phyloP scores from a whole-genome alignment of 2,113 vertebrate genomes.

The Alligator sinensis region DNA sequence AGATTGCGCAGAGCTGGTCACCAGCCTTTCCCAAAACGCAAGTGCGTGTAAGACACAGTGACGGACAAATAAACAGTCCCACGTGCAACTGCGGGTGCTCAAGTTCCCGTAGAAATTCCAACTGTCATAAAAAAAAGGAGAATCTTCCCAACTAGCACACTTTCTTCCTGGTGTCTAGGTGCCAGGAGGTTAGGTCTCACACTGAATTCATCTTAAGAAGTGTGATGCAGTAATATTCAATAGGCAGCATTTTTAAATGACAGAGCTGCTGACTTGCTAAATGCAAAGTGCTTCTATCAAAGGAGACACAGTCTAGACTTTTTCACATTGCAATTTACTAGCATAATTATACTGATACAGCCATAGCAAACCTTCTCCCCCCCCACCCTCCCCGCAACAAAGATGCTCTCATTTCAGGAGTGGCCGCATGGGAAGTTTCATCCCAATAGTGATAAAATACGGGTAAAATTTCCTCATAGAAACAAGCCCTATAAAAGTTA shows the following conservation, averaged over 20 bases:
- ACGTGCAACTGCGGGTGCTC: fast-evolving
- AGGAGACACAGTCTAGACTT: not conserved
- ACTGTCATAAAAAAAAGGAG: not conserved
- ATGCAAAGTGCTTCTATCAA: not conserved
- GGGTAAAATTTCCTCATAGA: not conserved
- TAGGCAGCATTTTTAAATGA: too few relatives aligned
- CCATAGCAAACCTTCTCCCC: not conserved
- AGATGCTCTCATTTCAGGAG: too few relatives aligned
- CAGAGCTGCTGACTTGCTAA: not conserved
- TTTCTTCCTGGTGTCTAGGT: not conserved
- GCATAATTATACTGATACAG: not conserved
- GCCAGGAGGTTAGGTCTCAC: not conserved
- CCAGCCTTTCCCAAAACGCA: not conserved
- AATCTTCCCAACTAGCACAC: not conserved
- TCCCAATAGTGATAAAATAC: not conserved
- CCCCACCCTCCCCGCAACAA: not conserved
- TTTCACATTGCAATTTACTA: not conserved
- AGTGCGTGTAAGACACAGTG: too few relatives aligned
- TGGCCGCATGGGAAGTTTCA: not conserved
- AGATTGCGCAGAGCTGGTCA: not conserved
- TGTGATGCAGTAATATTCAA: not conserved
- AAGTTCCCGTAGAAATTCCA: not conserved
- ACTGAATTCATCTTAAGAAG: not conserved
- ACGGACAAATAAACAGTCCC: too few relatives aligned
- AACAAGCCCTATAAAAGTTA: not conserved